These are phyloP conservation scores for Argya squamiceps DNA, from an alignment of 2,797 vertebrate genomes.

Conservation along the genomic window DNA sequence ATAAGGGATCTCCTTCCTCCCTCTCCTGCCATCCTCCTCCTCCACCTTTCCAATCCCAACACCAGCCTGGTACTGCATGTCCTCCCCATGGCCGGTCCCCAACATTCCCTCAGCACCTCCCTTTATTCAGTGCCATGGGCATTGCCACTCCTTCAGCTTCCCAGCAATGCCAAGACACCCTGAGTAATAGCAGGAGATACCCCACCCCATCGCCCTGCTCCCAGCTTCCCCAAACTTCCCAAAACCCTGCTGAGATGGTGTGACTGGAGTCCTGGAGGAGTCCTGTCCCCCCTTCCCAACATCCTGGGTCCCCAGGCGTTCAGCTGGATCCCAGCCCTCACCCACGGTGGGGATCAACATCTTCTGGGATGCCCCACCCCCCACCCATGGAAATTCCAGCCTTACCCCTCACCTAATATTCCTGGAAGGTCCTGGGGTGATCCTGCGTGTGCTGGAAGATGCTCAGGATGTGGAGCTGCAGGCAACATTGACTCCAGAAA, in stretches of 20 bases:
- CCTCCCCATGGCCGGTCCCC: accelerated
- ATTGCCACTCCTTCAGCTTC: not conserved
- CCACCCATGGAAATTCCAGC: not conserved
- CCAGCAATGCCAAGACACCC: not conserved
- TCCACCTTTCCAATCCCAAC: not conserved
- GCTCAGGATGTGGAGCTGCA: not conserved
- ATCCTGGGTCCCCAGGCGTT: not conserved
- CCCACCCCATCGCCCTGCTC: not conserved
- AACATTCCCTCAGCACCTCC: not conserved
- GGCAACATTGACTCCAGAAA: not conserved
- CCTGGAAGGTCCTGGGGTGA: not conserved
- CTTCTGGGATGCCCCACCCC: not conserved
- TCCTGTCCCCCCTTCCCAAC: not conserved
- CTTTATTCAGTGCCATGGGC: not conserved
- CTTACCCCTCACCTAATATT: not conserved
- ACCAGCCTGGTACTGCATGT: not conserved
- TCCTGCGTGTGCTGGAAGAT: not conserved
- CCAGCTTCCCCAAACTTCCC: not conserved
- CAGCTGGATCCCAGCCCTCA: not conserved
- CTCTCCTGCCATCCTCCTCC: not conserved
- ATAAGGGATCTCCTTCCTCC: not conserved
- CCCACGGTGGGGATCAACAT: accelerated
- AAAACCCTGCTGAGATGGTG: not conserved
- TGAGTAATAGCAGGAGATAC: not conserved
- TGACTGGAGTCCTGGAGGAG: no score